These are phyloP conservation scores for Celastrina argiolus DNA, from an alignment of 2,888 invertebrate genomes.

Conservation along the genomic window DNA sequence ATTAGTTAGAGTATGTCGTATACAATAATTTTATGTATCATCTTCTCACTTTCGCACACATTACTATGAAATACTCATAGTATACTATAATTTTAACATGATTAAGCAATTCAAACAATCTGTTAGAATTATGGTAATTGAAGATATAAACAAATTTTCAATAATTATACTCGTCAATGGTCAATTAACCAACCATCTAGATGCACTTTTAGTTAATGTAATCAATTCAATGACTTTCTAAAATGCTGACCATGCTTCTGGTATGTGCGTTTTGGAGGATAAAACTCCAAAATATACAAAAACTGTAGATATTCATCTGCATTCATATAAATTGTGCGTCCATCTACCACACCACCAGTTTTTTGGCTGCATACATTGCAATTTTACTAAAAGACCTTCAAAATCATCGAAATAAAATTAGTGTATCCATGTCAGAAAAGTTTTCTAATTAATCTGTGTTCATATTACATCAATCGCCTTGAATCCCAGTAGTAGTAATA, in stretches of 20 bases:
- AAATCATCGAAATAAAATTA: not conserved
- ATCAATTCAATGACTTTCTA: no score
- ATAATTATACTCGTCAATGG: not conserved
- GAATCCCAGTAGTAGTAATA: not conserved
- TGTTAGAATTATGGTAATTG: not conserved
- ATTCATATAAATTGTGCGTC: no score
- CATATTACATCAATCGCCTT: not conserved
- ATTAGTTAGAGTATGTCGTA: slow-evolving; percentile 5
- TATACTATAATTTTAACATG: not conserved
- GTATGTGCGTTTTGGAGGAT: no score
- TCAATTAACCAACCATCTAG: not conserved
- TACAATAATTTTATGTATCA: slow-evolving; percentile 6
- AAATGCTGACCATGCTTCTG: no score
- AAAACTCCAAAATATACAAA: no score
- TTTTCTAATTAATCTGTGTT: not conserved
- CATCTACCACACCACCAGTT: no score
- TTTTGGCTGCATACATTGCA: no score
- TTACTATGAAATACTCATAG: no score
- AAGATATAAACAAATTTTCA: not conserved
- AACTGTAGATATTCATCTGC: no score
- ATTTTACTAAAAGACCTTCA: not conserved
- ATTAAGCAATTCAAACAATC: not conserved
- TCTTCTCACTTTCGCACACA: slow-evolving; percentile 2
- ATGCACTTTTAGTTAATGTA: no score
- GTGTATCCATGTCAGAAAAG: not conserved